phyloP scores from a whole-genome alignment of 2,113 vertebrate species.

The Brachypodius melanocephalos region DNA sequence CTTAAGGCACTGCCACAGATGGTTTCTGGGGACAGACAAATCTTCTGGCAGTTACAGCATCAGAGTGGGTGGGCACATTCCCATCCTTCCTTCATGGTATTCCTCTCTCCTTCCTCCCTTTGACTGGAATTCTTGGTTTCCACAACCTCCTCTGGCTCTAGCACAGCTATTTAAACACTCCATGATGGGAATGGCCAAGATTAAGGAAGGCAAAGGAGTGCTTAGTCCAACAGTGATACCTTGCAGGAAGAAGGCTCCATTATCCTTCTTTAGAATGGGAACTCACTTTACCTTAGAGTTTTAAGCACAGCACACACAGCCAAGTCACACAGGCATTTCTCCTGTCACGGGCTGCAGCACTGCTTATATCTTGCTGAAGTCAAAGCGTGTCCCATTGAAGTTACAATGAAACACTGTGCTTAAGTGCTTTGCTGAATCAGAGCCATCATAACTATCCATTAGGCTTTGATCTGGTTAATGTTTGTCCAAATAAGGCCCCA shows the following conservation, averaged over 20 bases:
- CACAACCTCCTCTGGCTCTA: not conserved
- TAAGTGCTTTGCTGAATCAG: conserved; percentile 66
- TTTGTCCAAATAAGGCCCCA: conserved; percentile 62
- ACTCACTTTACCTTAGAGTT: not conserved
- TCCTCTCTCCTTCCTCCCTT: not conserved
- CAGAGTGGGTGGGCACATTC: not conserved
- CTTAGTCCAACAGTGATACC: not conserved
- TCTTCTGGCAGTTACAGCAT: not conserved
- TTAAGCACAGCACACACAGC: not conserved
- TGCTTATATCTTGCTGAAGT: not conserved
- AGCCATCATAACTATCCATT: conserved; percentile 63
- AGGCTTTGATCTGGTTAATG: conserved; percentile 70
- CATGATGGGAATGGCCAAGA: rapidly evolving
- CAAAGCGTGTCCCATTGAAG: conserved; percentile 47
- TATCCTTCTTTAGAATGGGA: not conserved
- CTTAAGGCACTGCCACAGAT: not conserved
- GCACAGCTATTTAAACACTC: not conserved
- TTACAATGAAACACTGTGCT: conserved; percentile 38
- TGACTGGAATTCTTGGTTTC: not conserved
- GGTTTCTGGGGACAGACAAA: not conserved
- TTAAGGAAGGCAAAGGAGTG: not conserved
- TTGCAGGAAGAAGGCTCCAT: not conserved
- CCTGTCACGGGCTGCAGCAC: not conserved
- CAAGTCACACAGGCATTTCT: not conserved
- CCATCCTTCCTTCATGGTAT: not conserved